Conservation (phyloP, 2,113 vertebrate genomes). For the Leptosomus discolor region DNA sequence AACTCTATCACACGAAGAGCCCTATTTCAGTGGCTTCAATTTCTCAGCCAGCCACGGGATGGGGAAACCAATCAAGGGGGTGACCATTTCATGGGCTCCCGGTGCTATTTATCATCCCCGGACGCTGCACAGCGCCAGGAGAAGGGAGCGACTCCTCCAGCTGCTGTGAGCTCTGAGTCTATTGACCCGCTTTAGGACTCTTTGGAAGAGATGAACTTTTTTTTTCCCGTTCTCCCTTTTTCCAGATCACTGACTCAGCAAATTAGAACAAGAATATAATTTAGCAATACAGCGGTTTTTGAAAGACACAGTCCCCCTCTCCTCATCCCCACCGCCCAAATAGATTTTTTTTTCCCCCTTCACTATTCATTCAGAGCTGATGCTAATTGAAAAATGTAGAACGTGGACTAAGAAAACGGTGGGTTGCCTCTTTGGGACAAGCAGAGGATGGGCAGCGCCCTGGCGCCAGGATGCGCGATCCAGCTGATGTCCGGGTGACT, state of each 20-base stretch:
- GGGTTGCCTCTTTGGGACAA: not conserved
- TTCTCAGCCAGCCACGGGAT: not conserved
- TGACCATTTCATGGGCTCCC: not conserved
- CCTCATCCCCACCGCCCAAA: conserved; percentile 38
- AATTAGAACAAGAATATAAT: conserved; percentile 74
- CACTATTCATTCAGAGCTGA: conserved; percentile 45
- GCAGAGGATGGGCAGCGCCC: not conserved
- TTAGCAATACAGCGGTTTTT: conserved; percentile 68
- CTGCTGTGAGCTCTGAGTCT: not conserved
- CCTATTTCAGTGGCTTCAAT: not conserved
- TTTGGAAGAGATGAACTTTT: conserved; percentile 60
- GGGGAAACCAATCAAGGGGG: not conserved
- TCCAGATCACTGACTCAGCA: conserved; percentile 73
- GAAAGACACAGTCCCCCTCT: conserved; percentile 56
- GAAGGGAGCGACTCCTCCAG: not conserved
- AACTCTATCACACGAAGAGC: not conserved
- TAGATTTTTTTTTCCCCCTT: conserved; percentile 14
- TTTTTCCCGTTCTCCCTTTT: conserved; percentile 60
- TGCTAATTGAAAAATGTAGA: conserved; percentile 56
- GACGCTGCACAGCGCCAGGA: accelerated
- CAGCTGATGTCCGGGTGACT: not conserved
- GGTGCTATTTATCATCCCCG: not conserved
- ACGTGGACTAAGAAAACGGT: not conserved
- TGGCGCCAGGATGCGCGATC: accelerated
- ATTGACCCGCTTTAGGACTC: conserved; percentile 63